phyloP scores from a whole-genome alignment of 2,888 invertebrate species.

The Nycteola revayana region DNA sequence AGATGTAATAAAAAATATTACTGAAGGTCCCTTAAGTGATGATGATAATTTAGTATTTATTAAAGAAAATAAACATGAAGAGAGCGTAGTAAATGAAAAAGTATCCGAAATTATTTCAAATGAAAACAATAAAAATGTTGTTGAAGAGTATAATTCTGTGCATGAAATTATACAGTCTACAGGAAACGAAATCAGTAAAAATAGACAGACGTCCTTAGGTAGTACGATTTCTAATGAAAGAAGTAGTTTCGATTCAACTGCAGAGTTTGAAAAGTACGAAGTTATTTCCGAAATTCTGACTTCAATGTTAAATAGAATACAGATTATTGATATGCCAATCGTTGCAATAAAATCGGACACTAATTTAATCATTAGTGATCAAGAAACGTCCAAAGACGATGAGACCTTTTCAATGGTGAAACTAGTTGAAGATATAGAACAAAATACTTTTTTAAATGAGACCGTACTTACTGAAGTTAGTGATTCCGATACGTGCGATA shows the following conservation, averaged over 20 bases:
- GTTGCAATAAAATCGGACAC: constrained; percentile 1
- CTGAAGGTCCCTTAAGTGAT: too few relatives aligned
- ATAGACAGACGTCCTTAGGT: constrained; percentile 33
- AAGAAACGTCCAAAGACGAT: constrained; percentile 5
- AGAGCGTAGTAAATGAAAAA: not conserved
- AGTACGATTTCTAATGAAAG: constrained; percentile 48
- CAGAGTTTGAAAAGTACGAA: constrained; percentile 71
- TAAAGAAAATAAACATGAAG: not conserved
- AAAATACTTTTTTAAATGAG: constrained; percentile 42
- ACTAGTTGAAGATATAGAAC: constrained; percentile 57
- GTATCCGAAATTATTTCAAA: not conserved
- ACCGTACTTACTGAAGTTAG: constrained; percentile 52
- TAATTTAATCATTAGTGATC: not conserved
- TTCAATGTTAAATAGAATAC: constrained; percentile 48
- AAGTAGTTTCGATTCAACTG: constrained; percentile 62
- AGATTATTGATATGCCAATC: constrained; percentile 23
- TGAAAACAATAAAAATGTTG: not conserved
- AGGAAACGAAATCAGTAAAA: constrained; percentile 16
- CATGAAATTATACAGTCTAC: constrained; percentile 2
- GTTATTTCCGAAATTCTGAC: constrained; percentile 53
- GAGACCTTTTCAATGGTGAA: constrained; percentile 60
- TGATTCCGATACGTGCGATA: constrained; percentile 39
- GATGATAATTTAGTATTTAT: too few relatives aligned
- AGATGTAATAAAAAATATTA: constrained; percentile 5
- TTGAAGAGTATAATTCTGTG: not conserved